Conservation (phyloP, 2,888 invertebrate species). For the Tetragnatha montana region DNA sequence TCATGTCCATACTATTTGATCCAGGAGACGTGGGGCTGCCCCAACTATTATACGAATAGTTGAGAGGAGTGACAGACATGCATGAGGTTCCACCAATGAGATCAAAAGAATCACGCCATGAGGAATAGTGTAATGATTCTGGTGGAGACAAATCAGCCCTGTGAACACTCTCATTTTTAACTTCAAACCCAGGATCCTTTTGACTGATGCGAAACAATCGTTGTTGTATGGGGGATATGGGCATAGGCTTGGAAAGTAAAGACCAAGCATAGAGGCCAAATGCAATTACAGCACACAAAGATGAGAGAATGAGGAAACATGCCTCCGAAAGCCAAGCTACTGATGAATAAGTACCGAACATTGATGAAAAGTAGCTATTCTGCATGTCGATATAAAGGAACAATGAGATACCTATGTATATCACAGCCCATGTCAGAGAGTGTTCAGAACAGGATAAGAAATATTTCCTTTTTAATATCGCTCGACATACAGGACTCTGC, state of each 20-base stretch:
- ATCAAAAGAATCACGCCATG: slow-evolving; percentile 41
- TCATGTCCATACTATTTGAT: slow-evolving; percentile 39
- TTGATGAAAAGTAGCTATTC: slow-evolving; percentile 4
- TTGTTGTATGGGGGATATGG: slow-evolving; percentile 54
- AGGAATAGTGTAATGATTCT: slow-evolving; percentile 34
- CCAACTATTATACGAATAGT: slow-evolving; percentile 60
- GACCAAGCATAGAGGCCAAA: slow-evolving; percentile 42
- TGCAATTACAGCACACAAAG: slow-evolving; percentile 35
- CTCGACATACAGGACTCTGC: slow-evolving; percentile 59
- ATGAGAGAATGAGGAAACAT: neutral
- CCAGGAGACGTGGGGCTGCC: slow-evolving; percentile 11
- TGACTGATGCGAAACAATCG: slow-evolving; percentile 49
- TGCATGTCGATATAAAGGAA: slow-evolving; percentile 63
- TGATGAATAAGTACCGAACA: slow-evolving; percentile 31
- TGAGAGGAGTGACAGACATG: slow-evolving; percentile 51
- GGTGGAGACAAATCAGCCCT: slow-evolving; percentile 6
- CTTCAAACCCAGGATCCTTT: slow-evolving; percentile 57
- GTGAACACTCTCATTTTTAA: slow-evolving; percentile 22
- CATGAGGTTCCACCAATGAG: slow-evolving; percentile 12
- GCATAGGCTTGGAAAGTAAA: slow-evolving; percentile 56
- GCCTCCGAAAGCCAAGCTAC: slow-evolving; percentile 31
- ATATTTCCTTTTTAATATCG: slow-evolving; percentile 53
- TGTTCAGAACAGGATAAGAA: slow-evolving; percentile 57
- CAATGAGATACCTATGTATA: slow-evolving; percentile 35
- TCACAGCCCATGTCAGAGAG: slow-evolving; percentile 60